phyloP scores from a whole-genome alignment of 2,113 vertebrate species.

The Prunella fulvescens region DNA sequence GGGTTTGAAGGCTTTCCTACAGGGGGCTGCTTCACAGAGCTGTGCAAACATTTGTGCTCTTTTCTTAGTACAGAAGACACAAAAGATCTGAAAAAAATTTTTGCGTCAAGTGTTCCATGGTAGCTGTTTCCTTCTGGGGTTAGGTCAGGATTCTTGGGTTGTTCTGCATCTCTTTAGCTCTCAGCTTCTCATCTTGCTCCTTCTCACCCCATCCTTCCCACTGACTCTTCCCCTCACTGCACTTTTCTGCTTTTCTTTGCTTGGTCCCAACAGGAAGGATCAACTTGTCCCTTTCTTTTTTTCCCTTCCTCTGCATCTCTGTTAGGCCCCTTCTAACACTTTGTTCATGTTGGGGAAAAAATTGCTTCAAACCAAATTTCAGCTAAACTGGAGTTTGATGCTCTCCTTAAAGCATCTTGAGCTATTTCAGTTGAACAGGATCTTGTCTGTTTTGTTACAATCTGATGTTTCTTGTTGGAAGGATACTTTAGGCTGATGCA shows the following conservation, averaged over 20 bases:
- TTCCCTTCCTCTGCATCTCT: background rate
- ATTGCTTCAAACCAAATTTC: background rate
- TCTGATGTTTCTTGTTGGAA: background rate
- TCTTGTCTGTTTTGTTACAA: background rate
- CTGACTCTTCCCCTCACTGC: background rate
- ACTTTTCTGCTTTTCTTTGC: background rate
- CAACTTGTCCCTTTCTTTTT: background rate
- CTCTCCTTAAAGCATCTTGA: background rate
- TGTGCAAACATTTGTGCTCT: background rate
- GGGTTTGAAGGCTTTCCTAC: background rate
- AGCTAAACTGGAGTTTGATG: background rate
- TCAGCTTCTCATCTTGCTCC: background rate
- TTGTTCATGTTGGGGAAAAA: background rate
- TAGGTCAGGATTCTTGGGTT: background rate
- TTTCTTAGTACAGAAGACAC: background rate
- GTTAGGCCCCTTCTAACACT: background rate
- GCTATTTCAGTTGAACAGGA: background rate
- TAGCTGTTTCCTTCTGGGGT: background rate
- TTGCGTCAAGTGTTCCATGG: background rate
- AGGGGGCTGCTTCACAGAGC: background rate
- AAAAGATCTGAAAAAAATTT: background rate
- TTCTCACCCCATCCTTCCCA: background rate
- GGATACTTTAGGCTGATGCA: background rate
- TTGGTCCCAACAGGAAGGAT: background rate
- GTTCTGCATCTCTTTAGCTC: background rate